These are phyloP conservation scores for Erythrocebus patas DNA, from an alignment of 2,113 vertebrate genomes.

Conservation along the genomic window DNA sequence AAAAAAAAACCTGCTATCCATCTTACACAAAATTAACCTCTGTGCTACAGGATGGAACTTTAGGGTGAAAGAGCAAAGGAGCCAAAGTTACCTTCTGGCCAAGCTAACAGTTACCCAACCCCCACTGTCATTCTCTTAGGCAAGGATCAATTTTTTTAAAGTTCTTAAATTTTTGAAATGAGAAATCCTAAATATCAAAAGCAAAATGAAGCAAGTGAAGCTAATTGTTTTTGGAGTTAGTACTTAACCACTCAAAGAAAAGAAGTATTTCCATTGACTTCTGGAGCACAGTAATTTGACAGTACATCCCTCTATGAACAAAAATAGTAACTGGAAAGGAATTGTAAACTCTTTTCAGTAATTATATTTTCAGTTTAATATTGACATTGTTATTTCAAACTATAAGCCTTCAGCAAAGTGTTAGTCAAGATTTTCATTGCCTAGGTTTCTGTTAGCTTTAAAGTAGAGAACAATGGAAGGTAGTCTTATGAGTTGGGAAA, in stretches of 20 bases:
- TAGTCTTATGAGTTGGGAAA: not conserved
- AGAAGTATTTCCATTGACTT: not conserved
- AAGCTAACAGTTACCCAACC: not conserved
- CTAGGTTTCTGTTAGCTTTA: not conserved
- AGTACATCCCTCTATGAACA: not conserved
- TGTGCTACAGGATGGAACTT: not conserved
- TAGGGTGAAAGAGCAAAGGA: not conserved
- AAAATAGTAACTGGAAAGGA: not conserved
- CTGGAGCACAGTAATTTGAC: not conserved
- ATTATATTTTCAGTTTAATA: not conserved
- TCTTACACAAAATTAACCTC: not conserved
- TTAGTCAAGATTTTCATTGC: not conserved
- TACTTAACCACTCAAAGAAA: not conserved
- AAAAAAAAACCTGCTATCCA: not conserved
- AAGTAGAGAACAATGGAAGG: not conserved
- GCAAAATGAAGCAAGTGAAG: not conserved
- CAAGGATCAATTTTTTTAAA: not conserved
- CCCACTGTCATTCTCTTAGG: not conserved
- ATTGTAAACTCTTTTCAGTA: not conserved
- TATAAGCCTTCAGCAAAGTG: not conserved
- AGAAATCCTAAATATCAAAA: slow-evolving; percentile 5
- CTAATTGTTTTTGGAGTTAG: not conserved
- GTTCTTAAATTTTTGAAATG: not conserved
- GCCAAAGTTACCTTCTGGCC: not conserved
- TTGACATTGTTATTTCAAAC: not conserved